Evolutionary conservation across 2,888 invertebrate species (phyloP), one percentile per base, ranked within the genome.

Genomic region (Drosophila limbata): DNA sequence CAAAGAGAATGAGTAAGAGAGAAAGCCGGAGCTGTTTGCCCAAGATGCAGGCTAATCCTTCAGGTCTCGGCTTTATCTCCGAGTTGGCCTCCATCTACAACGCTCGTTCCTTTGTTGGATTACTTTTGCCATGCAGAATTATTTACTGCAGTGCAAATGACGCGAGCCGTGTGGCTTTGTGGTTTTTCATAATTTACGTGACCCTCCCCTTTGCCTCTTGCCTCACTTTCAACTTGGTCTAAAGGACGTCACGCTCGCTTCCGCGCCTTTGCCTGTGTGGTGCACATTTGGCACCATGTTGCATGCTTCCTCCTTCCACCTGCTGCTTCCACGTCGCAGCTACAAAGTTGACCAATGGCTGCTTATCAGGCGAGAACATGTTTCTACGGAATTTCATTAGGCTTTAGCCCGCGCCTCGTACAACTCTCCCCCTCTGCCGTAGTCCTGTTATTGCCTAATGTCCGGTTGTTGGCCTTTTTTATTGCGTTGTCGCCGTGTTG

Each of bases 361-460:
- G 73, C 89, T 90, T 89, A 89, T 89, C 89, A 90, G 89, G 90
- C 89, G 90, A 89, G 84, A 89, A 89, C 90, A 89, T 89, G 89
- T 83, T 89, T 89, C 84, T 73, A 59, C 74, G 81, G 85, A 90
- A 90, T 89, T 89, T 90, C 75, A 76, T 76, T 77, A 77, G 64
- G 77, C 73, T 68, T 57, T 52, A 63, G 39, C 73, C 15, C 47
- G 42, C 6, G 37, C 33, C 51, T 11, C 13, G 37, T 9, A 50
- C 31, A 53, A 59, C 1, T 40, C 61, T 4, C 21, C 10, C 53
- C 25, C 13, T 35, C 51, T 1, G 21, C 42, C n/a, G 9, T 37
- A 17, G 33, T 45, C 11, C 31, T 40, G 39, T 53, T 77, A 66
- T 69, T 50, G 72, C 69, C 64, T 79, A 85, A 88, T 82, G 72